Conservation (phyloP, 2,113 vertebrate genomes). For the Callipepla squamata region DNA sequence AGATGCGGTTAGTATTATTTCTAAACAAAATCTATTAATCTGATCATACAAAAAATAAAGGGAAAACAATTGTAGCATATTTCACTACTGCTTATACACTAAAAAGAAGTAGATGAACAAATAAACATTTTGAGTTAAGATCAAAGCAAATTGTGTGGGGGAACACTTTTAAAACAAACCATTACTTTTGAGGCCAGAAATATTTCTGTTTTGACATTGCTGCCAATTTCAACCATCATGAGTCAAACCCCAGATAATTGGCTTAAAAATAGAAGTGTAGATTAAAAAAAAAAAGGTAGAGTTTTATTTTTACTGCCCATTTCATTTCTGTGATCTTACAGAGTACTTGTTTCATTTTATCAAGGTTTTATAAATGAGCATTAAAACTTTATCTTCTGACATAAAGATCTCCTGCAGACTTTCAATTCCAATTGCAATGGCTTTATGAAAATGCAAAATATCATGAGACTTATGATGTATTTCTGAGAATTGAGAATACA, state of each 20-base stretch:
- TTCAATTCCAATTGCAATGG: neutral
- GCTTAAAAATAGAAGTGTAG: neutral
- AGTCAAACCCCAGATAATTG: neutral
- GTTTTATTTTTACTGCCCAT: neutral
- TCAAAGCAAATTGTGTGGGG: neutral
- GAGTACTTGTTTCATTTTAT: conserved; percentile 6
- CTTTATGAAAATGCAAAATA: neutral
- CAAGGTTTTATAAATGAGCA: neutral
- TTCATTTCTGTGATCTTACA: neutral
- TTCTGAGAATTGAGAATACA: neutral
- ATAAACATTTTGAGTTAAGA: neutral
- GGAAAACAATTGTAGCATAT: neutral
- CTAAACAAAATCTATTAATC: neutral
- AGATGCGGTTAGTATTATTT: neutral
- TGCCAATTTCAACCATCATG: neutral
- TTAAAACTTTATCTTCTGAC: neutral
- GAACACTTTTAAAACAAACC: neutral
- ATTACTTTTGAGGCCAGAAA: neutral
- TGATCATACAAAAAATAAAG: neutral
- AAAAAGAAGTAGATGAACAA: neutral
- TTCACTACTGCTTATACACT: neutral
- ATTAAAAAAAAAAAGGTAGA: neutral
- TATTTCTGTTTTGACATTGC: neutral
- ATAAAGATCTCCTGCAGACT: neutral
- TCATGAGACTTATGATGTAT: neutral